phyloP scores from a whole-genome alignment of 2,113 vertebrate genomes.

The Brachirus orientalis region DNA sequence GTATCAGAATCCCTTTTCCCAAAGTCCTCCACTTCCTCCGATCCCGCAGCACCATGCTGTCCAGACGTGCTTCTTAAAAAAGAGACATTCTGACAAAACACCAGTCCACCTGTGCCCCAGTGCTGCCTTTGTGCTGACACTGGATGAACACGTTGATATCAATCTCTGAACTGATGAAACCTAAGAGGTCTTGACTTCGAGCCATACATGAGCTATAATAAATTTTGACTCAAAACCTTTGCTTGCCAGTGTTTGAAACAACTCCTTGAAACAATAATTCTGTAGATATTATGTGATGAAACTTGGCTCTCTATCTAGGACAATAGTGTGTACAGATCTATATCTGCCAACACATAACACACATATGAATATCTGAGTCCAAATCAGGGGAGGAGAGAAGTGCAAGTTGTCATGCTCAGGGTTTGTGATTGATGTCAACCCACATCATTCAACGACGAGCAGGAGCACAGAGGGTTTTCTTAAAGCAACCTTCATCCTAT shows the following conservation, averaged over 20 bases:
- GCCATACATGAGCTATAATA: slow-evolving; percentile 1
- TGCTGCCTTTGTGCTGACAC: slow-evolving; percentile 3
- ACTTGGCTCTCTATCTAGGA: slow-evolving; percentile 24
- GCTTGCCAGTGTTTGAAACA: slow-evolving; percentile 25
- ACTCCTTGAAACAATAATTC: slow-evolving; percentile 24
- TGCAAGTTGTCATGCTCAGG: slow-evolving; percentile 25
- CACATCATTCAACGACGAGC: slow-evolving; percentile 24
- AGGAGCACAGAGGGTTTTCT: too few relatives aligned
- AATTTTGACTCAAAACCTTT: slow-evolving; percentile 15
- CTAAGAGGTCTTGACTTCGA: slow-evolving; percentile 10
- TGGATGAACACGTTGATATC: slow-evolving; percentile 25
- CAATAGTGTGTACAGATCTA: slow-evolving; percentile 3
- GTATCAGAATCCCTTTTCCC: slow-evolving; percentile 38
- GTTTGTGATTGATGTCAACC: slow-evolving; percentile 43
- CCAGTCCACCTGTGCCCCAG: slow-evolving; percentile 23
- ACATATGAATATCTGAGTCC: slow-evolving; percentile 29
- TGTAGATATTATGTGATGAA: slow-evolving; percentile 24
- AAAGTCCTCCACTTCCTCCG: slow-evolving; percentile 57
- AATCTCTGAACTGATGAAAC: neutral
- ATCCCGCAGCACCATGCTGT: slow-evolving; percentile 10
- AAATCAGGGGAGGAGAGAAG: slow-evolving; percentile 24
- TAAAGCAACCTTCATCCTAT: slow-evolving; percentile 42
- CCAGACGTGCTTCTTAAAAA: slow-evolving; percentile 22
- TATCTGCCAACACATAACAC: slow-evolving; percentile 38
- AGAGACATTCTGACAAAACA: slow-evolving; percentile 31